Conservation (phyloP, 2,797 vertebrate genomes). For the Falco naumanni region DNA sequence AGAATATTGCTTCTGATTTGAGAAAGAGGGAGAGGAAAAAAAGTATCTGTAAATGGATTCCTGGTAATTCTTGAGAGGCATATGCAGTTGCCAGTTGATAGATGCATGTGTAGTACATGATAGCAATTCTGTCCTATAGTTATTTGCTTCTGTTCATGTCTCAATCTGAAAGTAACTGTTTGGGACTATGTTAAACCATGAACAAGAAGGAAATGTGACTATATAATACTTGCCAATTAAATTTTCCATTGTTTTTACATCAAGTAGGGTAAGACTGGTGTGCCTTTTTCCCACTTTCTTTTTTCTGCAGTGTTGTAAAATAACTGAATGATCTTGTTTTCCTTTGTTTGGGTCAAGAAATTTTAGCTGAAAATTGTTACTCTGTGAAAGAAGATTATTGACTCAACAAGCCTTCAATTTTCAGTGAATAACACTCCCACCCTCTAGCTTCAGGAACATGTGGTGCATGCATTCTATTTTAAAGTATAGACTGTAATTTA, state of each 20-base stretch:
- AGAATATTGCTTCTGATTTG: conserved; percentile 46
- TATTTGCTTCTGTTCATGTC: conserved; percentile 42
- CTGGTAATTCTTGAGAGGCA: conserved; percentile 54
- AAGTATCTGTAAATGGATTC: conserved; percentile 21
- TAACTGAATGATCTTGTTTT: conserved; percentile 84
- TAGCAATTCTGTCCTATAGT: conserved; percentile 24
- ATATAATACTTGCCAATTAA: conserved; percentile 42
- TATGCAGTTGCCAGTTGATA: conserved; percentile 46
- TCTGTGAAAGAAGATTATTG: conserved; percentile 84
- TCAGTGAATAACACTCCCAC: conserved; percentile 84
- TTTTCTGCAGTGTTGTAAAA: conserved; percentile 78
- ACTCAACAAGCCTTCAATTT: conserved; percentile 87
- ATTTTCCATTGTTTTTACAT: conserved; percentile 58
- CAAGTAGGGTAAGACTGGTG: conserved; percentile 49
- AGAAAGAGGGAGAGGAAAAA: background rate
- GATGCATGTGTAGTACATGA: conserved; percentile 14
- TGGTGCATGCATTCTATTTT: conserved; percentile 84
- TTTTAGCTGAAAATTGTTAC: conserved; percentile 87
- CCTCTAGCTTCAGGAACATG: conserved; percentile 81
- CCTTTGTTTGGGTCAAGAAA: conserved; percentile 87
- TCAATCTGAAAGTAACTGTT: conserved; percentile 63
- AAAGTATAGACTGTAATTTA: conserved; percentile 85
- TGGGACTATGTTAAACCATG: conserved; percentile 36
- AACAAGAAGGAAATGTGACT: conserved; percentile 41
- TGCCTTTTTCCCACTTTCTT: conserved; percentile 45